phyloP scores from a whole-genome alignment of 2,888 invertebrate genomes.

The Parnassius orleans region DNA sequence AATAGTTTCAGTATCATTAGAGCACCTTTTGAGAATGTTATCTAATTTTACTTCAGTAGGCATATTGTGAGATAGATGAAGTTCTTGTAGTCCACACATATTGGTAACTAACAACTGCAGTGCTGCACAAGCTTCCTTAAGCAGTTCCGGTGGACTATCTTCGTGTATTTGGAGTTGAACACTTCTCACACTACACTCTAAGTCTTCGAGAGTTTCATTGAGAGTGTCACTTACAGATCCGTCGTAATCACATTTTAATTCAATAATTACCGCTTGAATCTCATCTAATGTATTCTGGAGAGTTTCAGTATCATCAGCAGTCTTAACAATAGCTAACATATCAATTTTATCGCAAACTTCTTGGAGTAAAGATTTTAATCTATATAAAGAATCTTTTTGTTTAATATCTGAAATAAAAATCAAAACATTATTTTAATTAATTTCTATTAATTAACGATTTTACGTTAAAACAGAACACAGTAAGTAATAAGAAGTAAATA shows the following conservation, averaged over 20 bases:
- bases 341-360: conserved; percentile 56
- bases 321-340: conserved; percentile 35
- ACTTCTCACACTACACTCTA: conserved; percentile 77
- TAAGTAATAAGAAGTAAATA: no score
- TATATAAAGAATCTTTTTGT: conserved; percentile 48
- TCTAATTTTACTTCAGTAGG: conserved; percentile 32
- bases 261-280: conserved; percentile 71
- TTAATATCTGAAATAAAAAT: conserved; percentile 38
- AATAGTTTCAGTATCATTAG: conserved; percentile 49
- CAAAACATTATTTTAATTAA: not conserved
- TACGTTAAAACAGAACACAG: no score
- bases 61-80: conserved; percentile 34
- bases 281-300: conserved; percentile 66
- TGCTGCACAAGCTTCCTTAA: conserved; percentile 69
- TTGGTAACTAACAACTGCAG: conserved; percentile 59
- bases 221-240: conserved; percentile 58
- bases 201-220: conserved; percentile 73
- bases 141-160: conserved; percentile 59
- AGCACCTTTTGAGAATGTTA: conserved; percentile 49
- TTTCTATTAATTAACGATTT: no score
- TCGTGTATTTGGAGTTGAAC: conserved; percentile 72
- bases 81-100: conserved; percentile 51
- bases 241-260: conserved; percentile 66
- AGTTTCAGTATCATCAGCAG: conserved; percentile 48
- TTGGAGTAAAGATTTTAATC: conserved; percentile 52